Conservation (phyloP, 2,113 vertebrate genomes). For the Megaptera novaeangliae region DNA sequence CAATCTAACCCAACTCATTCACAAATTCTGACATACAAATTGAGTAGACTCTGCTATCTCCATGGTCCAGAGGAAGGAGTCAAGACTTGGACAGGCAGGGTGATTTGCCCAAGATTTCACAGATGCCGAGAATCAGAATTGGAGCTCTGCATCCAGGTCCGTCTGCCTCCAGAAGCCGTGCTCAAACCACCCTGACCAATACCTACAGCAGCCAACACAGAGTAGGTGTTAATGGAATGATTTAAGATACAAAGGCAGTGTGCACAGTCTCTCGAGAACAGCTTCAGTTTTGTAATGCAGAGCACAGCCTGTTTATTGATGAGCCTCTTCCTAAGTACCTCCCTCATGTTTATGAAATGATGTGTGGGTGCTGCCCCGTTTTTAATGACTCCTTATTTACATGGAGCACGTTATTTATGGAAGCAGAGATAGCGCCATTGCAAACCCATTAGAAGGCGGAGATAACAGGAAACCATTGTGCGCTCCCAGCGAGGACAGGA, state of each 20-base stretch:
- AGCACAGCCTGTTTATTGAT: background rate
- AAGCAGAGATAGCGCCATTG: background rate
- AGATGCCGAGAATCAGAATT: background rate
- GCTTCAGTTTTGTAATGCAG: background rate
- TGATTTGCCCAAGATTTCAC: background rate
- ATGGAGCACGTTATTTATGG: slow-evolving; percentile 41
- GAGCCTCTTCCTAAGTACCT: background rate
- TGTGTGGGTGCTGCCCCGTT: background rate
- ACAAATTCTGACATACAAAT: fast-evolving
- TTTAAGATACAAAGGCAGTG: fast-evolving
- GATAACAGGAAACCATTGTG: background rate
- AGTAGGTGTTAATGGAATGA: fast-evolving
- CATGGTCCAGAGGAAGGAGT: background rate
- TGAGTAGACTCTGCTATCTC: background rate
- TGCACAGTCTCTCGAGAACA: fast-evolving
- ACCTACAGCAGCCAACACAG: fast-evolving
- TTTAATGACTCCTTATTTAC: slow-evolving; percentile 43
- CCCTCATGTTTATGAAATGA: slow-evolving; percentile 39
- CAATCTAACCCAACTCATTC: too few species aligned
- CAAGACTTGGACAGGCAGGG: fast-evolving
- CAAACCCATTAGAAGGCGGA: slow-evolving; percentile 19
- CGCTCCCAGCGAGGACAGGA: background rate
- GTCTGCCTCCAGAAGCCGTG: background rate
- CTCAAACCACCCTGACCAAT: fast-evolving
- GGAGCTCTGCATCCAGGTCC: background rate